Percentiles rank a stretch among this genome's conserved stretches.
Conservation (phyloP, 2,113 vertebrate genomes). For the Nanger granti region DNA sequence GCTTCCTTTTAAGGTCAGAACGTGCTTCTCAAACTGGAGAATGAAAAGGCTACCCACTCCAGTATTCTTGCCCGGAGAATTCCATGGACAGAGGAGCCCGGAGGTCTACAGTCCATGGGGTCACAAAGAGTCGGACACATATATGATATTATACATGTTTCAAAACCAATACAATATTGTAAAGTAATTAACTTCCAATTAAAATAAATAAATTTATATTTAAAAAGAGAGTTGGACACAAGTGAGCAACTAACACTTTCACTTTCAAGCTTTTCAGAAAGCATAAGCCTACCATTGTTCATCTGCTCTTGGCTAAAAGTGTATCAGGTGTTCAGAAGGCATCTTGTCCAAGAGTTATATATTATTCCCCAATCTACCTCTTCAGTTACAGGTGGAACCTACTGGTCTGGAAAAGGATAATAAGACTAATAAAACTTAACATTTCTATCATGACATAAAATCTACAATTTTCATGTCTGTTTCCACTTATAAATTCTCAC, state of each 20-base stretch:
- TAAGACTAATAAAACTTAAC: not conserved
- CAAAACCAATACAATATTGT: no score
- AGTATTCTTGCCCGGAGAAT: fast-evolving
- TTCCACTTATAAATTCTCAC: not conserved
- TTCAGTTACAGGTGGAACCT: not conserved
- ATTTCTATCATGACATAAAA: not conserved
- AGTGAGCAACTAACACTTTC: not conserved
- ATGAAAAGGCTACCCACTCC: not conserved
- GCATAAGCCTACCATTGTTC: not conserved
- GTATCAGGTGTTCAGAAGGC: not conserved
- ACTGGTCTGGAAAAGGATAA: not conserved
- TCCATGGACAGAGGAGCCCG: not conserved
- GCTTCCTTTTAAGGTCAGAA: not conserved
- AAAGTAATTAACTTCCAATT: no score
- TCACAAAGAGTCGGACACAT: not conserved
- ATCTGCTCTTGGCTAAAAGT: not conserved
- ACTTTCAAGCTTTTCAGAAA: not conserved
- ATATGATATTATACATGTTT: no score
- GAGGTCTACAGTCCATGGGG: not conserved
- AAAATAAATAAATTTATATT: no score
- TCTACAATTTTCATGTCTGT: not conserved
- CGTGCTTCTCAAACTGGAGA: not conserved
- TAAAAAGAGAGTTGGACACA: not conserved
- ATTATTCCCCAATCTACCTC: not conserved
- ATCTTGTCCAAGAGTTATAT: not conserved